These are phyloP conservation scores for Lithodes maja DNA, from an alignment of 2,888 invertebrate genomes.

Conservation along the genomic window DNA sequence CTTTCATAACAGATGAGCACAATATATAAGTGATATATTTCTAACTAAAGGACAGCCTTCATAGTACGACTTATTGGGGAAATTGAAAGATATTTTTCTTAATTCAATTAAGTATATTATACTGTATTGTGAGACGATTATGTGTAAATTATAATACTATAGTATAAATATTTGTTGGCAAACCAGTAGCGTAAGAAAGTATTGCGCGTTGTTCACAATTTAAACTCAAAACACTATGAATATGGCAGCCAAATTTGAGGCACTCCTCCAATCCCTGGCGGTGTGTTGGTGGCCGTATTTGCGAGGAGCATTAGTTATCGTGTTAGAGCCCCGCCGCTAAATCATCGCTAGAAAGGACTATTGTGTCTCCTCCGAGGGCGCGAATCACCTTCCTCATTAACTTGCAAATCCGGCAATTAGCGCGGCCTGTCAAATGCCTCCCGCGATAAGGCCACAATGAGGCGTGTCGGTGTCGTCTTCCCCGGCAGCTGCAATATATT, in stretches of 20 bases:
- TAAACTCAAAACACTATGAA: no score
- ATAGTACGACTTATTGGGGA: no score
- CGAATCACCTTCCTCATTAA: conserved; percentile 49
- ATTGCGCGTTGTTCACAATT: no score
- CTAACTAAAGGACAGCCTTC: no score
- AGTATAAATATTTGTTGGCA: no score
- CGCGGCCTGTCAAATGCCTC: conserved; percentile 43
- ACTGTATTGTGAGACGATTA: no score
- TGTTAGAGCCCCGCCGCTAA: conserved; percentile 44
- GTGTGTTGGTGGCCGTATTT: conserved; percentile 8
- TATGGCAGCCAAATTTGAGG: not conserved
- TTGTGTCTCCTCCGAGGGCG: conserved; percentile 38
- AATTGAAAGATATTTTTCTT: no score
- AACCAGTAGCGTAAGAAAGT: no score
- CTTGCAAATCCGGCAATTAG: conserved; percentile 59
- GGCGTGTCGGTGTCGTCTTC: conserved; percentile 1
- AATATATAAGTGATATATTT: no score
- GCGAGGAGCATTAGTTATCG: conserved; percentile 31
- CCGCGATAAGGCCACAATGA: conserved; percentile 30
- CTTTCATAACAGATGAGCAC: no score
- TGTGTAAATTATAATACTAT: no score
- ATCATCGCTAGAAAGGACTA: conserved; percentile 45
- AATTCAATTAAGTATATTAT: no score
- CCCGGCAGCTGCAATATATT: not conserved
- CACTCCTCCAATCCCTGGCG: not conserved